Base-by-base conservation (phyloP, 2,797 vertebrate genomes). In the Chelonia mydas region DNA sequence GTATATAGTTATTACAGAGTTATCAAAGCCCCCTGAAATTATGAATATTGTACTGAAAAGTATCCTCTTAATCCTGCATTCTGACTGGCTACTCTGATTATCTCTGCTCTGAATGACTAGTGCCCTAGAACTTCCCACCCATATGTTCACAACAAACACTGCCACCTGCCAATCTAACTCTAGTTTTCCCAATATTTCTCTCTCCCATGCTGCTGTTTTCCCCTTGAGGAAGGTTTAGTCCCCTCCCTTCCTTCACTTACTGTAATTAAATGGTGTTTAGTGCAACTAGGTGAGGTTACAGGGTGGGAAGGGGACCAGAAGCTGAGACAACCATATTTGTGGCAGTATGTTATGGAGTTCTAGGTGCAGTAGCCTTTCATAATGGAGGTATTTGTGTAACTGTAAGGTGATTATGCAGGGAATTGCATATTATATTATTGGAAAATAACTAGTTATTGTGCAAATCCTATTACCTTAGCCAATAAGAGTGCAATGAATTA, bases 401-500 rank as follows among this genome's bases (percentile, higher is more conserved):
- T 59, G 0, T 81, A 81, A 33, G 83, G 84, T 84, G 28, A 33
- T 92, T 74, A 83, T n/a, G 27, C 65, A 65, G 80, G 57, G 86
- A 45, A 49, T 83, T 65, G 9, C n/a, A 37, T 68, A 68, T 68
- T 37, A 65, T 68, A 37, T 8, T 1, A 74, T 65, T 94, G 54
- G 80, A 90, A 92, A 88, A 78, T 53, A 77, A 45, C 16, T 51
- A 9, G 89, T 85, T n/a, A 68, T 76, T 72, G 8, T 54, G 16
- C 72, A 27, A n/a, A 0, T 49, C 37, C 41, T 47, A 15, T 47
- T 28, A 27, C 45, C 0, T 53, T 79, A 84, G 19, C 13, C 13
- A 23, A 47, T 77, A 51, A 78, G 49, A 80, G 5, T 28, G 84
- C 31, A 41, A 41, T 74, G 47, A 91, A 10, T 37, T 68, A 68